Evolutionary conservation across 2,888 invertebrate species (phyloP).

Genomic region (Teleiodes luculella): DNA sequence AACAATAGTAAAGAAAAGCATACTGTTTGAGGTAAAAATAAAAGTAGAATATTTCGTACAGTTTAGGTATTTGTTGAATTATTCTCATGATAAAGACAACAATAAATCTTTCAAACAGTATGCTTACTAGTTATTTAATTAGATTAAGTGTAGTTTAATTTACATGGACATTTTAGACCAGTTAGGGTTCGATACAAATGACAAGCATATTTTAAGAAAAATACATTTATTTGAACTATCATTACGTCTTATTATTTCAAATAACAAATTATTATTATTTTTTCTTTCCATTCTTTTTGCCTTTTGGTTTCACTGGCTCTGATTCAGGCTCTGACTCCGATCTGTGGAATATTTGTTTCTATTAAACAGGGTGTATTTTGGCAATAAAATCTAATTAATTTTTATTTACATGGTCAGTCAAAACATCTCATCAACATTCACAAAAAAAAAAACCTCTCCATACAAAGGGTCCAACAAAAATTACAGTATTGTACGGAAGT

Average conservation of each 20-base stretch:
- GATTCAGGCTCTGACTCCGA: constrained; percentile 55
- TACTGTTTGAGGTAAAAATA: no score
- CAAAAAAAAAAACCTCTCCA: no score
- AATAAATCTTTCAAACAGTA: no score
- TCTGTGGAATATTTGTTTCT: constrained; percentile 34
- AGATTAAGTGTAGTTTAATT: background rate
- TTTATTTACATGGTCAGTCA: no score
- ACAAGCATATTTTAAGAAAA: constrained; percentile 2
- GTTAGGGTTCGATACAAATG: background rate
- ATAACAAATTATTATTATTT: constrained; percentile 25
- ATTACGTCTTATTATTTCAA: background rate
- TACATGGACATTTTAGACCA: background rate
- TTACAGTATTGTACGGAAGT: no score
- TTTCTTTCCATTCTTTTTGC: constrained; percentile 50
- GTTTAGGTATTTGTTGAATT: no score
- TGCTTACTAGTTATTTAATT: no score
- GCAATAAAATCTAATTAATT: no score
- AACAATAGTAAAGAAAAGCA: background rate
- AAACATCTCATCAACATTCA: no score
- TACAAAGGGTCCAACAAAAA: no score
- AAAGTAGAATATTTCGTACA: no score
- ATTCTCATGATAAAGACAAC: no score
- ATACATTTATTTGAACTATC: constrained; percentile 13
- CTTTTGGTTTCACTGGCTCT: constrained; percentile 41
- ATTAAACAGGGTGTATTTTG: background rate